These are phyloP conservation scores for Drosophila miranda DNA, from an alignment of 1,140 invertebrate genomes.

Conservation along the genomic window DNA sequence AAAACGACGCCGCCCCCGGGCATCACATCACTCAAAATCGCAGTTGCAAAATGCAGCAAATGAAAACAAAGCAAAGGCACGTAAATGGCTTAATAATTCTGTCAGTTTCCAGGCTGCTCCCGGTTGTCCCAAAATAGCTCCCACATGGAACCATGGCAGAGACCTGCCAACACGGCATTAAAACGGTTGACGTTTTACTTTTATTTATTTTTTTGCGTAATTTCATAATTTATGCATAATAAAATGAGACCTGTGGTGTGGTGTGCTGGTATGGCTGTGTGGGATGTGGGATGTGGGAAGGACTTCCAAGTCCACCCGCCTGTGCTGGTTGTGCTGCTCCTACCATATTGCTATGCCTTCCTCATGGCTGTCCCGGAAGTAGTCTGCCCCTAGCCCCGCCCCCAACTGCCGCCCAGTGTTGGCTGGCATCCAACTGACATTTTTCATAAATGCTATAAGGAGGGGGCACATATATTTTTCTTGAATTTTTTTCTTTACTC, in stretches of 20 bases:
- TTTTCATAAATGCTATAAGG: slow-evolving; percentile 32
- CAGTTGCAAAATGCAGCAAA: slow-evolving; percentile 47
- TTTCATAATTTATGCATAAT: slow-evolving; percentile 74
- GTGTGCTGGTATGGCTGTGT: slow-evolving; percentile 22
- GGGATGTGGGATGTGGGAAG: background rate
- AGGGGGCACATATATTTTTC: slow-evolving; percentile 31
- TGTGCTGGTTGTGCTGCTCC: too few relatives aligned
- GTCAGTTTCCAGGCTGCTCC: slow-evolving; percentile 3
- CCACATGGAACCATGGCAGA: slow-evolving; percentile 2
- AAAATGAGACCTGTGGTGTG: slow-evolving; percentile 44
- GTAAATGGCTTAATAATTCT: slow-evolving; percentile 52
- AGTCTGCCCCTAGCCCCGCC: background rate
- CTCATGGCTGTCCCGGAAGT: slow-evolving; percentile 12
- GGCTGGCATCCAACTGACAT: slow-evolving; percentile 63
- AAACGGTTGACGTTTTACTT: slow-evolving; percentile 49
- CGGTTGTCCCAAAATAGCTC: background rate
- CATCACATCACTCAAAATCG: slow-evolving; percentile 41
- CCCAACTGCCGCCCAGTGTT: background rate
- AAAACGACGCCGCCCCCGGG: background rate
- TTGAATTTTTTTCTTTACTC: slow-evolving; percentile 24
- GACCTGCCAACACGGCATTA: slow-evolving; percentile 16
- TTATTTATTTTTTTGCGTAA: slow-evolving; percentile 54
- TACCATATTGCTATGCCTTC: background rate
- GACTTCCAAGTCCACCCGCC: too few relatives aligned
- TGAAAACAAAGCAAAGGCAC: slow-evolving; percentile 49